These are phyloP conservation scores for Nesospiza acunhae DNA, from an alignment of 2,113 vertebrate genomes.

Conservation along the genomic window DNA sequence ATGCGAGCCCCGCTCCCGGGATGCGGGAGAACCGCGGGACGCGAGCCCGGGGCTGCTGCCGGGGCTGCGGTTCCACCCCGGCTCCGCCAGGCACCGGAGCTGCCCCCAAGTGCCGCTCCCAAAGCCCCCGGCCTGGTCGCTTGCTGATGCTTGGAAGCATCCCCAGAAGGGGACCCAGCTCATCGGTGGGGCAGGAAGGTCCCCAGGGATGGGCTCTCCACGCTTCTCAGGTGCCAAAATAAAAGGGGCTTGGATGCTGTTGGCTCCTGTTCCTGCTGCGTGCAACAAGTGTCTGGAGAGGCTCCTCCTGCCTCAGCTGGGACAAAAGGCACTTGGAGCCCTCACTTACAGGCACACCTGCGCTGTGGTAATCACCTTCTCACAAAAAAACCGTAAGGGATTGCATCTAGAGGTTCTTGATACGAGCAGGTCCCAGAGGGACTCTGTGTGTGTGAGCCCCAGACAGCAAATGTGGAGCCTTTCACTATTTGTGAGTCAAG, in stretches of 20 bases:
- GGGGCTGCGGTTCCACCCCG: fast-evolving
- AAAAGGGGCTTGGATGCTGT: not conserved
- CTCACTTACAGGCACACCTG: fast-evolving
- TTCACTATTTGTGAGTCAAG: not conserved
- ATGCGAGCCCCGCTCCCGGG: no score
- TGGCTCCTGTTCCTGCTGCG: fast-evolving
- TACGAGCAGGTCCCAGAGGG: not conserved
- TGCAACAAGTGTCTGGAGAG: not conserved
- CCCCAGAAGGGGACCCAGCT: not conserved
- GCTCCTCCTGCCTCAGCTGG: not conserved
- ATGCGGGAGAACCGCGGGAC: no score
- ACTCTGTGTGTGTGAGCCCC: not conserved
- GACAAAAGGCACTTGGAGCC: not conserved
- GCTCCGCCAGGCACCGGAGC: not conserved
- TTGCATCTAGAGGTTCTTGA: not conserved
- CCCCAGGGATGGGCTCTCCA: not conserved
- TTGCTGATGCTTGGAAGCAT: fast-evolving
- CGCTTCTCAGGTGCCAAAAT: not conserved
- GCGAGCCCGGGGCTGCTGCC: not conserved
- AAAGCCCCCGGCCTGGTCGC: fast-evolving
- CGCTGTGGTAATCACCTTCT: not conserved
- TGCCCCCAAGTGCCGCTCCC: fast-evolving
- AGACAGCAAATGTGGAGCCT: not conserved
- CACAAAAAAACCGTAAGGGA: fast-evolving
- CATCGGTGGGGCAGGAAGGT: not conserved